Evolutionary conservation across 1,140 invertebrate genomes (phyloP), one percentile per base, ranked within the genome.

Genomic region (Sogatella furcifera): DNA sequence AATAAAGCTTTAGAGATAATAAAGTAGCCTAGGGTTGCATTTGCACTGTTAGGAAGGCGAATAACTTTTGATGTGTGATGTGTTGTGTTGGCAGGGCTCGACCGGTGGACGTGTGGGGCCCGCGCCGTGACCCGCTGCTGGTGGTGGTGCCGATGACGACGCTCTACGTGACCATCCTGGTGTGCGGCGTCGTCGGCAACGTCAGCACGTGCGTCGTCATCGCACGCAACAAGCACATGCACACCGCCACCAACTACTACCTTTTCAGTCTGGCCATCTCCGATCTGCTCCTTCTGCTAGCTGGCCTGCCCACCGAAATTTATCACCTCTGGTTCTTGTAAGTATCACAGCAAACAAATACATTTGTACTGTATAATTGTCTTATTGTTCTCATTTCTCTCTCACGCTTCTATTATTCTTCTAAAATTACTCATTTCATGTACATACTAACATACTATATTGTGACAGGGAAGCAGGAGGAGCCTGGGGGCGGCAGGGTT

Each of bases 221-320:
- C 15, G 79, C 83, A 0, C 75, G 82, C 14, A 92, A 92, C 69
- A 82, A 84, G 46, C 85, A 82, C 19, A 88, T 93, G 84, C 86
- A 88, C 69, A 89, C 86, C 1, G 84, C 86, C 1, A 89, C 86
- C 3, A 93, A 93, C 72, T 92, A 86, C 68, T 92, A 93, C 68
- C 74, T 93, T 5, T 92, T 95, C 72, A 90, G 86, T 69, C 75
- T 96, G 65, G 90, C 93, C 6, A 79, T 95, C 21, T 91, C 91
- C 2, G 93, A 96, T 72, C 75, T 96, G 52, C 77, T 95, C 14
- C 74, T 95, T 1, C 75, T 96, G 11, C 70, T 86, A 28, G 83
- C 67, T 13, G 86, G 85, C 28, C 69, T 92, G 52, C 90, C 89
- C 0, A 82, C 87, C 38, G 90, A 94, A 67, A 76, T 91, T 38